A percentile compares a stretch with the other conserved stretches of the same genome.
Evolutionary conservation across 2,113 vertebrate species (phyloP).

Genomic region (Narcine bancroftii): DNA sequence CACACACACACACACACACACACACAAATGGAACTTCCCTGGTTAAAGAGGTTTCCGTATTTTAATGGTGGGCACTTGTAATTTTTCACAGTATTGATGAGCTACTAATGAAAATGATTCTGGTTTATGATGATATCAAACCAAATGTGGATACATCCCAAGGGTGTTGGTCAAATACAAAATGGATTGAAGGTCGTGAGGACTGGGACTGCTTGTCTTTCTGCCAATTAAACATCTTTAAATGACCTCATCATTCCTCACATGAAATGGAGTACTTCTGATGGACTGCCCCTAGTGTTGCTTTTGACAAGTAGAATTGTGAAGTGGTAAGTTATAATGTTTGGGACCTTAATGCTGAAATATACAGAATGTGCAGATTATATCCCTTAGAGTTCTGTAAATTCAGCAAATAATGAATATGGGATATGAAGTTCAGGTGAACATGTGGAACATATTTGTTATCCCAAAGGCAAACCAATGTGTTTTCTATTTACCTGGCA

Average conservation of each 20-base stretch:
- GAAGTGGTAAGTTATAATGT: neutral
- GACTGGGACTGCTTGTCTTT: neutral
- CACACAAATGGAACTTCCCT: neutral
- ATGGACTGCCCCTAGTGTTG: neutral
- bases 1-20: too few relatives aligned
- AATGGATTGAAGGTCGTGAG: neutral
- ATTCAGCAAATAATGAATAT: conserved; percentile 12
- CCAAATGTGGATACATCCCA: neutral
- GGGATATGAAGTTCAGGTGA: neutral
- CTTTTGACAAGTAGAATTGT: neutral
- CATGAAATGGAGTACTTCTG: neutral
- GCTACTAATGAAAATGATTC: neutral
- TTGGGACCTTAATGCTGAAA: neutral
- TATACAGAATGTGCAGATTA: neutral
- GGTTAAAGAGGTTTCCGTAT: too few relatives aligned
- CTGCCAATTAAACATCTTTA: neutral
- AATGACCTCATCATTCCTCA: neutral
- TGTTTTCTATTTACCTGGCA: neutral
- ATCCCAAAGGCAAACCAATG: neutral
- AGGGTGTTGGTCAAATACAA: neutral
- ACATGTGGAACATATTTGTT: conserved; percentile 20
- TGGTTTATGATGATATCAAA: neutral
- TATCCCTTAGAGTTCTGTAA: neutral
- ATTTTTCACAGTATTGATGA: neutral
- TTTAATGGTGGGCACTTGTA: neutral